Base-by-base conservation (phyloP, 2,888 invertebrate species). In the Lasioglossum lativentre region DNA sequence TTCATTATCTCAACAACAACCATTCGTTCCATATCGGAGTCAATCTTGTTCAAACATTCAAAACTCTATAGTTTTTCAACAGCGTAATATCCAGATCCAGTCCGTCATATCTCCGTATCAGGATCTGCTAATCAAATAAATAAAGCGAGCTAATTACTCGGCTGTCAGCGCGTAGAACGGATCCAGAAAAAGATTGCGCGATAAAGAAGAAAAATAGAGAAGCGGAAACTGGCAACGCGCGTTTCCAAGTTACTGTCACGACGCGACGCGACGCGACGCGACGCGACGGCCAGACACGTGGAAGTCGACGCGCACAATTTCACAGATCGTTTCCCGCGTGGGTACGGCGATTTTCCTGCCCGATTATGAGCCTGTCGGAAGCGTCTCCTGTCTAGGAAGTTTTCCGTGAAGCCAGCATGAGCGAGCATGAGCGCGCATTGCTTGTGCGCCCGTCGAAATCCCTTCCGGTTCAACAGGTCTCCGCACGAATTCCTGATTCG, bases 301-400 rank as follows among this genome's bases (percentile, higher is more conserved):
- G 66, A 68, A 45, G 72, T 19, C 30, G 68, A 38, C 66, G 47
- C 4, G 47, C 78, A 23, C 88, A 83, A 90, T 90, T 90, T 92
- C 87, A 88, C 90, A 89, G 89, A 87, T 89, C 92, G 91, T 92
- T 92, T 90, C 89, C 86, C 87, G 81, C 47, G 14, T 75, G 73
- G 47, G 80, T 80, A 70, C 78, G 56, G 78, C 83, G 87, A 90
- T 88, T 89, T 84, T 83, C 75, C 14, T 42, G 80, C 10, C 38
- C 86, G 88, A 89, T 89, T 86, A 85, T 85, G 82, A 88, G 80
- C 75, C 80, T 83, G 83, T 77, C 87, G 89, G 91, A 93, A 93
- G 90, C 83, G 56, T 42, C 76, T 68, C 59, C 45, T 30, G 72
- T 78, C 76, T 68, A 34, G 45, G 27, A 77, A 76, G 52, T 82